Base-by-base conservation (phyloP, 2,113 vertebrate species). In the Bubo scandiacus region DNA sequence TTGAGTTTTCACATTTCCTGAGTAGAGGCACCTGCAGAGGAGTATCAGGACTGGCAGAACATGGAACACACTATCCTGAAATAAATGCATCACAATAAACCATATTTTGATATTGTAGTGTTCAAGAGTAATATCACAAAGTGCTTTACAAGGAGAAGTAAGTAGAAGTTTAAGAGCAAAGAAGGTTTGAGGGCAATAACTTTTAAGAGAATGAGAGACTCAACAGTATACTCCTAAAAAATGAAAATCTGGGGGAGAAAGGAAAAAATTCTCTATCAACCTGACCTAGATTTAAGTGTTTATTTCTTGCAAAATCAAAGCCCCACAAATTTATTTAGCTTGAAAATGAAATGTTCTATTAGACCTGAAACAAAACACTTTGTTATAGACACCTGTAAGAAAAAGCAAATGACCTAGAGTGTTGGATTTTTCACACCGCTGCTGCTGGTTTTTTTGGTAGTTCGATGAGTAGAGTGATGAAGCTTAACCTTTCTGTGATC, bases 31-130 rank as follows among this genome's bases (percentile, higher is more conserved):
- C 83, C 88, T 89, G 86, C 61, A 94, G 92, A 95, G 55, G 43
- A 94, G 22, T 47, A 81, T 52, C 61, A 88, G 83, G 68, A 75
- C n/a, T 75, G 83, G 66, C 83, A 92, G 77, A 92, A 95, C 86
- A 94, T 1, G 34, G 65, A 94, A 93, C 72, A 88, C 1, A 2
- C 25, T 27, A 55, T 52, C 72, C 61, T 71, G 34, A 81, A 87
- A 27, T 57, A 92, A 94, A 78, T 26, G 62, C 84, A 91, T 42
- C 81, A 79, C 71, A 96, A 94, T 38, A 94, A 82, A 88, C 65
- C 61, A 30, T 57, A 78, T 66, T 90, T 81, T 83, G 40, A 40
- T 49, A 74, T 9, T 79, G 47, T 43, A 86, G 54, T 85, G 86
- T 83, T 94, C 93, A 75, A 75, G 86, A 71, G 47, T 14, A 74